Conservation (phyloP, 2,797 vertebrate species). For the Coregonus ussuriensis region DNA sequence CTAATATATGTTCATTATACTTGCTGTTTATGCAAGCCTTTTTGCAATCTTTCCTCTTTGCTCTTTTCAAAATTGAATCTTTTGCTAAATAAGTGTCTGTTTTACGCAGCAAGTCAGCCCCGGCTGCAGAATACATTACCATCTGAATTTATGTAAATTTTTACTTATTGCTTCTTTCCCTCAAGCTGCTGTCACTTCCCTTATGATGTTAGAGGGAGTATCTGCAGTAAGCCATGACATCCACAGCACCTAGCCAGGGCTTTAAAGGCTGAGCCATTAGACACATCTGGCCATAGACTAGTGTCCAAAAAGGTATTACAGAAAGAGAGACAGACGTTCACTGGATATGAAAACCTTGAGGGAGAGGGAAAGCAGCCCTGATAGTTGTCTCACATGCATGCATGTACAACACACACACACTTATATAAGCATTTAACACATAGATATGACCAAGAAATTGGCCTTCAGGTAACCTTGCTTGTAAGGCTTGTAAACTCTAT, state of each 20-base stretch:
- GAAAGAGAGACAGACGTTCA: background rate
- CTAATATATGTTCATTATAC: slow-evolving; percentile 63
- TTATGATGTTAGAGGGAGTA: slow-evolving; percentile 44
- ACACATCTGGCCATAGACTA: background rate
- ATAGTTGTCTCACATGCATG: background rate
- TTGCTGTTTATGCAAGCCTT: slow-evolving; percentile 32
- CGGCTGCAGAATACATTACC: slow-evolving; percentile 69
- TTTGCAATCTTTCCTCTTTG: slow-evolving; percentile 38
- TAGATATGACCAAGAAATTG: background rate
- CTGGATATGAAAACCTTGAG: background rate
- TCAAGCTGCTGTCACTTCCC: slow-evolving; percentile 58
- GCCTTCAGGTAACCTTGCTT: background rate
- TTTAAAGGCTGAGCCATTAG: background rate
- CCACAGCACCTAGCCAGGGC: background rate
- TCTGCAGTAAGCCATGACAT: slow-evolving; percentile 37
- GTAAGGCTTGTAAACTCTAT: background rate
- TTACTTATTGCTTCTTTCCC: slow-evolving; percentile 63
- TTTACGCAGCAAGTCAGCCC: slow-evolving; percentile 54
- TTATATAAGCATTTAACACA: background rate
- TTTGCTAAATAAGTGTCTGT: slow-evolving; percentile 54
- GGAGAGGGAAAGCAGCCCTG: background rate
- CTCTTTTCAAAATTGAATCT: slow-evolving; percentile 44
- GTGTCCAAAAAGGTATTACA: background rate
- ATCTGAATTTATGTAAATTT: slow-evolving; percentile 72
- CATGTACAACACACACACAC: background rate